These are phyloP conservation scores for Hiodon alosoides DNA, from an alignment of 2,113 vertebrate genomes.

Conservation along the genomic window DNA sequence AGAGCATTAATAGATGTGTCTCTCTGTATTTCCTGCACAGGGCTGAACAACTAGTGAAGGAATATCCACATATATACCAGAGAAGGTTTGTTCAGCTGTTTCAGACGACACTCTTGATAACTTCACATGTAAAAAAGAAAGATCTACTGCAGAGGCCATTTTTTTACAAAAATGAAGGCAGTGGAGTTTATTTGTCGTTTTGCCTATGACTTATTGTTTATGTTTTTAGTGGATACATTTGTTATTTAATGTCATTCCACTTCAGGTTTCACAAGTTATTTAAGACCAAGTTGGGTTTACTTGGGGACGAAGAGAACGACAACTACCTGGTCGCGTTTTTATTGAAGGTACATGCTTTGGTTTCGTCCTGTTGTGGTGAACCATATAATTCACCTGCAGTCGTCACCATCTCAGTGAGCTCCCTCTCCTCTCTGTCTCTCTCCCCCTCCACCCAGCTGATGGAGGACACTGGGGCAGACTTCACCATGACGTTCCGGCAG, in stretches of 20 bases:
- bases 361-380: background rate
- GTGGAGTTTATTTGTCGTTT: background rate
- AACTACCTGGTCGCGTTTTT: slow-evolving; percentile 62
- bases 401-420: background rate
- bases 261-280: slow-evolving; percentile 68
- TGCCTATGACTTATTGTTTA: background rate
- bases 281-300: slow-evolving; percentile 68
- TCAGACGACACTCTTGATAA: background rate
- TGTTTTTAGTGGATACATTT: no score
- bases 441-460: slow-evolving; percentile 54
- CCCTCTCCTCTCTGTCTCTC: background rate
- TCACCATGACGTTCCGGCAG: slow-evolving; percentile 73
- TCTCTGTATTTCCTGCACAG: slow-evolving; percentile 41
- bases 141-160: no score
- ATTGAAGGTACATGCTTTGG: slow-evolving; percentile 56
- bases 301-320: slow-evolving; percentile 57
- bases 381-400: background rate
- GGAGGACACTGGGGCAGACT: slow-evolving; percentile 70
- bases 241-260: slow-evolving; percentile 21
- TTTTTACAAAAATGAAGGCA: no score
- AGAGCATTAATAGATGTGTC: background rate
- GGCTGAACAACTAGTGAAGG: slow-evolving; percentile 56
- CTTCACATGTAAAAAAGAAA: no score
- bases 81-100: slow-evolving; percentile 35
- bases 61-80: slow-evolving; percentile 57